A percentile compares a stretch with the other conserved stretches of the same genome.
These are phyloP conservation scores for Panagrolaimus sp. DNA, from an alignment of 1,140 invertebrate species.

Conservation along the genomic window DNA sequence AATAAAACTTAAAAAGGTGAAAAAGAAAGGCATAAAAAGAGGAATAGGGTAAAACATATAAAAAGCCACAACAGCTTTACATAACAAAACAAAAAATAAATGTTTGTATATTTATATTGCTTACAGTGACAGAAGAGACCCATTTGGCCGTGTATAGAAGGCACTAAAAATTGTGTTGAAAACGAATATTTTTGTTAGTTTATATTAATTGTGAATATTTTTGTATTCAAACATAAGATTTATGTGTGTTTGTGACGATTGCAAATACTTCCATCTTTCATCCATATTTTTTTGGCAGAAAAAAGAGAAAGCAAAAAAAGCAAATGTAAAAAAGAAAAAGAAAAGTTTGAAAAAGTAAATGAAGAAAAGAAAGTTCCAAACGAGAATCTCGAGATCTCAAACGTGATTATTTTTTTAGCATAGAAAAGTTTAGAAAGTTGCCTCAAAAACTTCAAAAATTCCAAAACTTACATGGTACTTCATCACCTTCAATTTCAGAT, in stretches of 20 bases:
- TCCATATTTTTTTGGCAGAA: too few species aligned
- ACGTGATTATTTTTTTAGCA: too few species aligned
- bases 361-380: too few species aligned
- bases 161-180: slow-evolving; percentile 41
- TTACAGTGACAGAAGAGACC: slow-evolving; percentile 58
- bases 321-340: too few species aligned
- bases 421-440: neutral
- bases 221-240: too few species aligned
- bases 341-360: too few species aligned
- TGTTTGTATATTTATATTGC: slow-evolving; percentile 20
- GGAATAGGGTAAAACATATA: slow-evolving; percentile 16
- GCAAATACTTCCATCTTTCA: too few species aligned
- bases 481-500: slow-evolving; percentile 23
- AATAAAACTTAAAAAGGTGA: neutral
- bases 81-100: slow-evolving; percentile 22
- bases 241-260: too few species aligned
- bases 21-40: neutral
- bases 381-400: too few species aligned
- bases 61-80: slow-evolving; percentile 1
- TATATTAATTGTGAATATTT: too few species aligned
- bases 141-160: slow-evolving; percentile 56
- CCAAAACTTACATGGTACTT: slow-evolving; percentile 27
- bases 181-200: too few species aligned
- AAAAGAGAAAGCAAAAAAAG: too few species aligned
- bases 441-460: neutral